These are phyloP conservation scores for Mesocricetus auratus DNA, from an alignment of 2,113 vertebrate species.

Conservation along the genomic window DNA sequence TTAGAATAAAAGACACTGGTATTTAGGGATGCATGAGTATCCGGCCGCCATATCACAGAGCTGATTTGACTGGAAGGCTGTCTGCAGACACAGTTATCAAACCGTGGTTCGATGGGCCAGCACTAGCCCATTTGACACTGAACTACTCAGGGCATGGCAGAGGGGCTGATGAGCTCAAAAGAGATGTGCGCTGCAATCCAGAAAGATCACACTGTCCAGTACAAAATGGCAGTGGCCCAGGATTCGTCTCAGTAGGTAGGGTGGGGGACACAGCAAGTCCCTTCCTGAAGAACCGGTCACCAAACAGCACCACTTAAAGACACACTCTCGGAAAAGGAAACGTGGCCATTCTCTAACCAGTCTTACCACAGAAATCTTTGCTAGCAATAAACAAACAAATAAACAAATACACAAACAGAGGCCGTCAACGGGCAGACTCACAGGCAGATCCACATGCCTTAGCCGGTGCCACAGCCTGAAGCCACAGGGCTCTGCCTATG, in stretches of 20 bases:
- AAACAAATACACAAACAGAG: constrained; percentile 90
- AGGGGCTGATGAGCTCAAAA: neutral
- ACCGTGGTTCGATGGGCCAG: neutral
- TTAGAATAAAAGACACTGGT: neutral
- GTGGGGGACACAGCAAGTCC: neutral
- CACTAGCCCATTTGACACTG: neutral
- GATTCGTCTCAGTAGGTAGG: neutral
- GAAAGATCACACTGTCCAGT: neutral
- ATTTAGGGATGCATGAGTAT: neutral
- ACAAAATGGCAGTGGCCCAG: neutral
- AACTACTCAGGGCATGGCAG: neutral
- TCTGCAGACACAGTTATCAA: neutral
- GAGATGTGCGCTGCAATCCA: neutral
- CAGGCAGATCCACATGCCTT: constrained; percentile 90
- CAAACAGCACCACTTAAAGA: neutral
- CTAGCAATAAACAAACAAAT: constrained; percentile 87
- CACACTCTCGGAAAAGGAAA: neutral
- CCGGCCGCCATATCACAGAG: neutral
- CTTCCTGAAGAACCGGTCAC: neutral
- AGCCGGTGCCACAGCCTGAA: constrained; percentile 90
- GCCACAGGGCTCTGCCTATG: neutral
- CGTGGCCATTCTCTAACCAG: constrained; percentile 95
- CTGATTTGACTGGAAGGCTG: neutral
- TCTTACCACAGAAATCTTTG: constrained; percentile 93
- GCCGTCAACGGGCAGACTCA: constrained; percentile 93